Evolutionary conservation across 2,797 vertebrate species (phyloP), one percentile per base, ranked within the genome.

Genomic region (Astyanax mexicanus): DNA sequence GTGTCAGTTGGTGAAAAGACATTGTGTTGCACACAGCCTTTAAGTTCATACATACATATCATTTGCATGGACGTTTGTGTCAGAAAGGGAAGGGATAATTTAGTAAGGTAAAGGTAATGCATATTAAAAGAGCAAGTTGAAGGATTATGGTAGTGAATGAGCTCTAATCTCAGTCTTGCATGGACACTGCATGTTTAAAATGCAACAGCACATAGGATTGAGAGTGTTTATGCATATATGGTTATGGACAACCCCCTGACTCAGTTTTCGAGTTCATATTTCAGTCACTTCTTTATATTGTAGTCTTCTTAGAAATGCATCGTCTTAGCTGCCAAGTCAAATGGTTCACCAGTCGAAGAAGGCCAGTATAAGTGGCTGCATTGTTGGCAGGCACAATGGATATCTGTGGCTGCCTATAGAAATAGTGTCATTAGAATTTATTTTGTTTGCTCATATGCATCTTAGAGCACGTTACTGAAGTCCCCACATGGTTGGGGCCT

Each of bases 101-200:
- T 23, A 69, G 66, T 57, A 45, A 45, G 44, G 38, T 69, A 64
- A 52, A n/a, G 47, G 32, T 54, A 70, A 38, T 15, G 71, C 67
- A 73, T 25, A 74, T 69, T 64, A 74, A 67, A 10, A 57, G 60
- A 13, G 52, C 70, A 78, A 80, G 69, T n/a, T 66, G 49, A 77
- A 69, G 67, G 74, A 65, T 47, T 75, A 69, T 47, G 83, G 67
- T 78, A 84, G 60, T 75, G 85, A 89, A 83, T 87, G 88, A 90
- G 91, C 91, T 84, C 42, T 89, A 88, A 69, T 89, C 88, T 92
- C 88, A 89, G 87, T 86, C 84, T 55, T 94, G 94, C 95, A 96
- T 95, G 94, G 93, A 92, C 90, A 82, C 80, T 93, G 95, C 95
- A 97, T 95, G 95, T 94, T 89, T 91, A 74, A 87, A 80, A 88